phyloP scores from a whole-genome alignment of 1,140 invertebrate genomes.

The Drosophila hydei region DNA sequence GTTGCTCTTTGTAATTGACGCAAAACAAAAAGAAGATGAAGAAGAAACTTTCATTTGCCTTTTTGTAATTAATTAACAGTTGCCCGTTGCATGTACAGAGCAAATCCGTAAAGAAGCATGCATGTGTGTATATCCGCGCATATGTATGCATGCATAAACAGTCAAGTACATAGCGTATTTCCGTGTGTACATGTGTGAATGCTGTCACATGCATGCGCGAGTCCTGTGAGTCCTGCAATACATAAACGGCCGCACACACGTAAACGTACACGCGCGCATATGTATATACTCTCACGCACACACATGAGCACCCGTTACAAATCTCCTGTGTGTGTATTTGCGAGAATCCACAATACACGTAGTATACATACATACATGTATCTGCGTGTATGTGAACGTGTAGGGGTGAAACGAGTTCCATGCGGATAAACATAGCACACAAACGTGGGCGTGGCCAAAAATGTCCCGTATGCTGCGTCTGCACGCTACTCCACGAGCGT shows the following conservation, averaged over 20 bases:
- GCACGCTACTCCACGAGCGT: conserved; percentile 7
- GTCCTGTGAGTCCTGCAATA: conserved; percentile 54
- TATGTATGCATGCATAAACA: not conserved
- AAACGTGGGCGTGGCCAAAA: conserved; percentile 58
- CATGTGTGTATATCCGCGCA: conserved; percentile 21
- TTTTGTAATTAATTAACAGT: conserved; percentile 72
- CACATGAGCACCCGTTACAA: conserved; percentile 35
- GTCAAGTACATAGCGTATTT: conserved; percentile 21
- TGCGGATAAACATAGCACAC: conserved; percentile 34
- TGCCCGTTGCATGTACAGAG: conserved; percentile 30
- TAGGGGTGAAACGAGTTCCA: conserved; percentile 49
- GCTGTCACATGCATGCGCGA: conserved; percentile 34
- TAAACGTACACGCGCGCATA: conserved; percentile 3
- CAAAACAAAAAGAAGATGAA: conserved; percentile 33
- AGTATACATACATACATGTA: no score
- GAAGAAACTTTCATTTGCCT: conserved; percentile 67
- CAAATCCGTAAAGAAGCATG: conserved; percentile 4
- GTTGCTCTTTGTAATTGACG: conserved; percentile 36
- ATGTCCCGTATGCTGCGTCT: conserved; percentile 25
- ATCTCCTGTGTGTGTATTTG: conserved; percentile 9
- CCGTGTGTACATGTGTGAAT: conserved; percentile 51
- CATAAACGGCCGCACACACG: conserved; percentile 50
- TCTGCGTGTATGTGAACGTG: conserved; percentile 8
- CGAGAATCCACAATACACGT: conserved; percentile 9
- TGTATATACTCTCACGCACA: conserved; percentile 16